Conservation (phyloP, 2,797 vertebrate genomes). For the Spondyliosoma cantharus region DNA sequence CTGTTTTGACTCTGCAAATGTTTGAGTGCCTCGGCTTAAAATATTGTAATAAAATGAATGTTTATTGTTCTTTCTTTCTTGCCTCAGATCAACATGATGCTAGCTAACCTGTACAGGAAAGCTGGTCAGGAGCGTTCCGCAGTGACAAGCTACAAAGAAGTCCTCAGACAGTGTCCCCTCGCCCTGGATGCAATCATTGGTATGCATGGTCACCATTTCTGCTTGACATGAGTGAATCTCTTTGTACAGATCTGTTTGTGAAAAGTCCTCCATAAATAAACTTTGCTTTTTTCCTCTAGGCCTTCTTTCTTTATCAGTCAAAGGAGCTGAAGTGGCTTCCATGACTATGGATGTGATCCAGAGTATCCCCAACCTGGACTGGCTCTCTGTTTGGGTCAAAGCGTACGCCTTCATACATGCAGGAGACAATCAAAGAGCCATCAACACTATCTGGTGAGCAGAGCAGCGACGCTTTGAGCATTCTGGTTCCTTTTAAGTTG, state of each 20-base stretch:
- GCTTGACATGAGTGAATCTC: not conserved
- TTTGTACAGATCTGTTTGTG: not conserved
- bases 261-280: not conserved
- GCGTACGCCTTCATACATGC: constrained; percentile 96
- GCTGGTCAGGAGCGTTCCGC: constrained; percentile 97
- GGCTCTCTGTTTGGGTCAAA: constrained; percentile 99
- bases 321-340: constrained; percentile 97
- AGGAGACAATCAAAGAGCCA: constrained; percentile 96
- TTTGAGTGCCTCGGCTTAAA: not conserved
- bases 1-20: not conserved
- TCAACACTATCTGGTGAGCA: constrained; percentile 97
- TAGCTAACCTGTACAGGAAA: constrained; percentile 97
- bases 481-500: not conserved
- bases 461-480: not conserved
- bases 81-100: constrained; percentile 98
- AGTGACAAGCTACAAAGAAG: constrained; percentile 98
- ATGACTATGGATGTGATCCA: constrained; percentile 99
- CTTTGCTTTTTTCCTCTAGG: constrained; percentile 77
- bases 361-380: constrained; percentile 96
- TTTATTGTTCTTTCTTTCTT: not conserved
- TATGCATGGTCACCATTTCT: constrained; percentile 65
- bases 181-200: constrained; percentile 97
- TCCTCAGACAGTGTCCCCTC: constrained; percentile 95
- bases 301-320: constrained; percentile 96
- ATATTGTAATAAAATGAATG: not conserved